Evolutionary conservation across 2,888 invertebrate genomes (phyloP), one percentile per base, ranked within the genome.

Genomic region (Perithous albicinctus): DNA sequence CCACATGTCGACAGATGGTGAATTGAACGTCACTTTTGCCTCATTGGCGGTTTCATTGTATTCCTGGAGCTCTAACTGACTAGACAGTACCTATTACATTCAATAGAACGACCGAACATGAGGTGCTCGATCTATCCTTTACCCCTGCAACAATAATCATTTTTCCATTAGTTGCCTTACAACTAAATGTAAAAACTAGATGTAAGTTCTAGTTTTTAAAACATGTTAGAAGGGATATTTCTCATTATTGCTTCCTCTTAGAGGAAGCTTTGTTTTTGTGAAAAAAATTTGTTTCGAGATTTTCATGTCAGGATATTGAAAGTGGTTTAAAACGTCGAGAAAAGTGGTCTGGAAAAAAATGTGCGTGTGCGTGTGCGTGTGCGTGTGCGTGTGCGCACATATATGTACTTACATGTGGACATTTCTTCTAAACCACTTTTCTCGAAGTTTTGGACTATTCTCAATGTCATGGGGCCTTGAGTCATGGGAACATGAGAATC

Each of bases 1-100:
- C 64, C 85, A 86, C 87, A 86, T 86, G 89, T 88, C 88, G 89
- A 88, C 88, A 89, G 88, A 89, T 90, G 88, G 87, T 63, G 85
- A 86, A 88, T 88, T 82, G 83, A 83, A 83, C 81, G 74, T 78
- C 84, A 77, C 83, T 85, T 70, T 85, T 69, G 51, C 78, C 70
- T 80, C 79, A 76, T 82, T 63, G 76, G 64, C 54, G 54, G 73
- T 48, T 70, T 56, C 41, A 73, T 85, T 73, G 75, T 72, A 54
- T 10, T 54, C 26, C 4, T 41, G 18, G 7, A n/a, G 59, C 15
- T 59, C 59, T 59, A 18, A 18, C 32, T 18, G 59, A 32, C 59
- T 59, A 59, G 59, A 59, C 59, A n/a, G 59, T 59, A 15, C 32
- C 10, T 59, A 59, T 59, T 59, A 32, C 35, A 32, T 5, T 1